Evolutionary conservation across 2,888 invertebrate genomes (phyloP).

Genomic region (Caenorhabditis sp.): DNA sequence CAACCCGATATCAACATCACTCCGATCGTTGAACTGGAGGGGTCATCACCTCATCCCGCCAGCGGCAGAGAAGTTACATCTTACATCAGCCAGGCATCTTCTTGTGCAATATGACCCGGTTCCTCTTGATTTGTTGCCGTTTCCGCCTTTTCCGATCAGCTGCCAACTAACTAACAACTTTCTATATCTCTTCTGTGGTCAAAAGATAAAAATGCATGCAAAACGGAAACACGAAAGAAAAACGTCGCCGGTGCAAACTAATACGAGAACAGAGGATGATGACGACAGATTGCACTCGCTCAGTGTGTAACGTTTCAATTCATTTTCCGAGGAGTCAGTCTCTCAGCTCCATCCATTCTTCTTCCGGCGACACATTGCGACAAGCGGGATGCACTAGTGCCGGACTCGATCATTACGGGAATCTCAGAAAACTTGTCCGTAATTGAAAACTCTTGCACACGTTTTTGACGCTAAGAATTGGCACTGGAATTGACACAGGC

Average conservation of each 20-base stretch:
- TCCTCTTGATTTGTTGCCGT: conserved; percentile 36
- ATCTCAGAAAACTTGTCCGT: conserved; percentile 40
- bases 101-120: conserved; percentile 1
- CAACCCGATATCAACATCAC: conserved; percentile 14
- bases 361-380: conserved; percentile 37
- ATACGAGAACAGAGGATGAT: conserved; percentile 59
- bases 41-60: conserved; percentile 25
- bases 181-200: conserved; percentile 35
- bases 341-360: conserved; percentile 10
- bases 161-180: background rate
- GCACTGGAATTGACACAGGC: background rate
- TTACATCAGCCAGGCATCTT: conserved; percentile 29
- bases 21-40: conserved; percentile 14
- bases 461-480: conserved; percentile 8
- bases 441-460: conserved; percentile 41
- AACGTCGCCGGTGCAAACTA: conserved; percentile 46
- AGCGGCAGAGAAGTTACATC: conserved; percentile 16
- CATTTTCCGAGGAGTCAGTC: background rate
- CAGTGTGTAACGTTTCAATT: conserved; percentile 51
- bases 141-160: conserved; percentile 41
- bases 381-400: background rate
- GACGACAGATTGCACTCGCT: conserved; percentile 52
- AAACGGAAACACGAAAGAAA: conserved; percentile 46
- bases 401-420: background rate
- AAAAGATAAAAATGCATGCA: conserved; percentile 45